Conservation (phyloP, 2,113 vertebrate species). For the Pollachius pollachius region DNA sequence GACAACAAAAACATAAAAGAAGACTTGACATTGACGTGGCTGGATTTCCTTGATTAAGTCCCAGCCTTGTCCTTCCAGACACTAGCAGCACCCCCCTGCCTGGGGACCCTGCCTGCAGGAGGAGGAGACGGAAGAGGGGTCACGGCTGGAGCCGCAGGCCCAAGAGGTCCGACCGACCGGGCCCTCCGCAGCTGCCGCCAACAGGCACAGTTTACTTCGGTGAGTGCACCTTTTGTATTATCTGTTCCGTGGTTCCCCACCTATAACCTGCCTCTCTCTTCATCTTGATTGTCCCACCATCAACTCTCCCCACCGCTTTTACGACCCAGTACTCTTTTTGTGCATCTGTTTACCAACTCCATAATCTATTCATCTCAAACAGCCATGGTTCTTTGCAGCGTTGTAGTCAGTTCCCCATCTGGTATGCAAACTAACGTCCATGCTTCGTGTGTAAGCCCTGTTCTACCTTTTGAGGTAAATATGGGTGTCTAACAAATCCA, state of each 20-base stretch:
- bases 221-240: slow-evolving; percentile 64
- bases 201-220: slow-evolving; percentile 82
- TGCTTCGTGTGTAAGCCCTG: no score
- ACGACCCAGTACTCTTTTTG: neutral
- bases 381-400: neutral
- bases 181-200: slow-evolving; percentile 30
- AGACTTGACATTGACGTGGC: no score
- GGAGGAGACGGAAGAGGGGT: slow-evolving; percentile 68
- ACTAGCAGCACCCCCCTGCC: slow-evolving; percentile 59
- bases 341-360: neutral
- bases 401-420: neutral
- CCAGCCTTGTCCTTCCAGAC: slow-evolving; percentile 53
- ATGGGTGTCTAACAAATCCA: no score
- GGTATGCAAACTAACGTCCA: no score
- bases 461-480: no score
- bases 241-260: slow-evolving; percentile 7
- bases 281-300: neutral
- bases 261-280: slow-evolving; percentile 1
- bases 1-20: no score
- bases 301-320: neutral
- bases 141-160: slow-evolving; percentile 57
- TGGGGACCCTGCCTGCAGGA: slow-evolving; percentile 46
- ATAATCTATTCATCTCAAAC: neutral
- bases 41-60: no score
- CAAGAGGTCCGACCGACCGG: slow-evolving; percentile 44